Evolutionary conservation across 2,888 invertebrate species (phyloP), one percentile per base, ranked within the genome.

Genomic region (Leucoma salicis): DNA sequence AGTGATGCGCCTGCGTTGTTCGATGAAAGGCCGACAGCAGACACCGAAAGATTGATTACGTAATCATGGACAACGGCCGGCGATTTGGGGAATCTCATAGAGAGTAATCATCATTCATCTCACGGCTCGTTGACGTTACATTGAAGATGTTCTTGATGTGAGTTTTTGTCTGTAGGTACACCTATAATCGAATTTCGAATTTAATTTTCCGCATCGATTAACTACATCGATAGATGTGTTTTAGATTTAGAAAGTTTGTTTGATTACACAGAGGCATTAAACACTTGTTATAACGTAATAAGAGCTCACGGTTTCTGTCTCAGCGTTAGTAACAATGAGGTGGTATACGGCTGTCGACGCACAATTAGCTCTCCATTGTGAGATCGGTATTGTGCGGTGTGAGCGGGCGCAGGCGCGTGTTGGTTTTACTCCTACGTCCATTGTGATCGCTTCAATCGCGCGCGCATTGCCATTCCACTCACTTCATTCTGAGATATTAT

Each of bases 361-460:
- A 86, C 85, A 88, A 89, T 89, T 87, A 88, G 83, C 78, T 57
- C 58, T 67, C 78, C 72, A 86, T 88, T 85, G 84, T 85, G 66
- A 49, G 57, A 43, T 46, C 54, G 53, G 70, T 63, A 78, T 78
- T 80, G 78, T 80, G 62, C 55, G 45, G 54, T 50, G 64, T 68
- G 80, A 75, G 79, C 78, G 75, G 72, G 80, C 75, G 79, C 78
- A 74, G 70, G 78, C 78, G 77, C 78, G 66, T 78, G 82, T 81
- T 82, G 74, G 77, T 77, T 79, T 75, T 67, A 79, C 87, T 78
- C 88, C 88, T 86, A 88, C 88, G 76, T 76, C 78, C 70, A 84
- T 85, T 87, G 84, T 86, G 74, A 72, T 70, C 63, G 61, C 57
- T 62, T 75, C 75, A 71, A 80, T 74, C 75, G 75, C 70, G 64